Percentiles rank a stretch among this genome's conserved stretches.
Evolutionary conservation across 2,888 invertebrate species (phyloP).

Genomic region (Eurois occulta): DNA sequence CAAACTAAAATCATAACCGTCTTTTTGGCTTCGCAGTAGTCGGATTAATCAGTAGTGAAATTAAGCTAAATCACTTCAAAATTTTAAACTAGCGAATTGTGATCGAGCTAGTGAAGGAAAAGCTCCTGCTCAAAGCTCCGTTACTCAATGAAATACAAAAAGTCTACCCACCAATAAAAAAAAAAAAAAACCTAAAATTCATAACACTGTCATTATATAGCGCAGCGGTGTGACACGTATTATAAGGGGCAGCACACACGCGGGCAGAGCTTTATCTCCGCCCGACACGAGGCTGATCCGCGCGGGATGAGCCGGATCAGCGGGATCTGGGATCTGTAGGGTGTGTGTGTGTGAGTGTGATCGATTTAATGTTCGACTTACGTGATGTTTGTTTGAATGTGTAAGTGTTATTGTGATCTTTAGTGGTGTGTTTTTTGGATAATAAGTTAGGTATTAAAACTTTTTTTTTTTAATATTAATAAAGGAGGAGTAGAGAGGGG

Average conservation of each 20-base stretch:
- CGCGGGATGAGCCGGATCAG: constrained; percentile 88
- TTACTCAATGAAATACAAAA: not conserved
- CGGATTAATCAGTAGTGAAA: not conserved
- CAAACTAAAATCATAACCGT: too few species aligned
- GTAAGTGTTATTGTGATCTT: constrained; percentile 39
- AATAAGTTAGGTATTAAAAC: not conserved
- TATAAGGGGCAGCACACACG: constrained; percentile 70
- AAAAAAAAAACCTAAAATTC: constrained; percentile 30
- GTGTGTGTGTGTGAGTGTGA: constrained; percentile 72
- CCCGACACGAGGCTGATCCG: constrained; percentile 88
- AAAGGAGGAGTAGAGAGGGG: not conserved
- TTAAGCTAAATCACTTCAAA: not conserved
- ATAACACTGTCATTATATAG: constrained; percentile 53
- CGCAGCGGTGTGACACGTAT: constrained; percentile 56
- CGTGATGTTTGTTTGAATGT: constrained; percentile 49
- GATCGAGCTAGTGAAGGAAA: not conserved
- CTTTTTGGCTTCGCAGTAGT: not conserved
- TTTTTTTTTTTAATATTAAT: not conserved
- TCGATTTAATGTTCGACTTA: constrained; percentile 72
- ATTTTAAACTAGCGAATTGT: not conserved
- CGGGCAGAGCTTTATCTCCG: constrained; percentile 86
- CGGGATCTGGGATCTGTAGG: constrained; percentile 72
- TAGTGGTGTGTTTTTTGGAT: constrained; percentile 2
- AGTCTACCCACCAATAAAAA: not conserved
- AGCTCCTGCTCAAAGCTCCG: not conserved